Evolutionary conservation across 2,797 vertebrate species (phyloP).

Genomic region (Pseudomugil tenellus): DNA sequence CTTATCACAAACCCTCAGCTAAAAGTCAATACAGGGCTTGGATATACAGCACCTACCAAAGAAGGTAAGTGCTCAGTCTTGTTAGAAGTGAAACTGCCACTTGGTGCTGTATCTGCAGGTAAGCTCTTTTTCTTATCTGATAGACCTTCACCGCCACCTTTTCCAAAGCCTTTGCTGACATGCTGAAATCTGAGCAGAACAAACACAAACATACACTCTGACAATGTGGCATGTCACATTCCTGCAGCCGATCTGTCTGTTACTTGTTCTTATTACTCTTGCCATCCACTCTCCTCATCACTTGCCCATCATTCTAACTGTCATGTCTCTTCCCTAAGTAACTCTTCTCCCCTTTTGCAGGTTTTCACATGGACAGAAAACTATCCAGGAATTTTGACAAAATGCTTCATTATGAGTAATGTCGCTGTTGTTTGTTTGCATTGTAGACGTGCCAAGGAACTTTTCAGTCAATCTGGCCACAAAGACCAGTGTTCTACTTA

Average conservation of each 20-base stretch:
- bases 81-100: slow-evolving; percentile 39
- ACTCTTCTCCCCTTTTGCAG: slow-evolving; percentile 57
- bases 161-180: slow-evolving; percentile 67
- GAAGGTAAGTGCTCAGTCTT: slow-evolving; percentile 79
- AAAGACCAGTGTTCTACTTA: slow-evolving; percentile 95
- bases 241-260: slow-evolving; percentile 60
- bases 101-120: slow-evolving; percentile 66
- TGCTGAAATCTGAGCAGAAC: slow-evolving; percentile 60
- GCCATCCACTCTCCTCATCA: slow-evolving; percentile 73
- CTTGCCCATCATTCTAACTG: slow-evolving; percentile 70
- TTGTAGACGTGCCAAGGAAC: slow-evolving; percentile 94
- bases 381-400: slow-evolving; percentile 15
- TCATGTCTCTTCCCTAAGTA: slow-evolving; percentile 53
- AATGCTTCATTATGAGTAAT: slow-evolving; percentile 25
- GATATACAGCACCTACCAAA: slow-evolving; percentile 45
- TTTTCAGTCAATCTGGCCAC: slow-evolving; percentile 97
- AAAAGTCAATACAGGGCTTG: slow-evolving; percentile 67
- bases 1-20: slow-evolving; percentile 80
- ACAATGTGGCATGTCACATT: slow-evolving; percentile 79
- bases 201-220: slow-evolving; percentile 69
- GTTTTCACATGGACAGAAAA: slow-evolving; percentile 32
- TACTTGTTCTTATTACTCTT: slow-evolving; percentile 59
- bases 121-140: slow-evolving; percentile 64
- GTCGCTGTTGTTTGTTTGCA: slow-evolving; percentile 54
- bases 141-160: slow-evolving; percentile 71